Base-by-base conservation (phyloP, 1,140 invertebrate genomes). In the Aphelenchoides fujianensis region DNA sequence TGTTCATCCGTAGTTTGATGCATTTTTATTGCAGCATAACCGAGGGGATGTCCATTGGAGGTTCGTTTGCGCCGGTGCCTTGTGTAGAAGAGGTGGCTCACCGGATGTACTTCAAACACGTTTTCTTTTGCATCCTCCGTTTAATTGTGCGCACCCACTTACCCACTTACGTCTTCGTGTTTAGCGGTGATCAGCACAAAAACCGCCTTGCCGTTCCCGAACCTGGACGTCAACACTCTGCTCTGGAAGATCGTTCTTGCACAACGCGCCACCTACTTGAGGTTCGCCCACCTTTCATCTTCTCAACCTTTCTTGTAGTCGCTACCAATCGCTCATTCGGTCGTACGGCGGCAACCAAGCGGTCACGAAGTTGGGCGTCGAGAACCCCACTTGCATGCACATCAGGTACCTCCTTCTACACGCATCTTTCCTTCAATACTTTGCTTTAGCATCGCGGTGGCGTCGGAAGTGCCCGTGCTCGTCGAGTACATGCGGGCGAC, bases 261-360 rank as follows among this genome's bases (percentile, higher is more conserved):
- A 59, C 55, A 59, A 19, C 55, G 55, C 34, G 28, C 55, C 5
- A 59, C 55, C 5, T 59, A 59, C 23, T 32, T 59, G 27, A 59
- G 41, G 41, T 48, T 16, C 41, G 23, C n/a, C n/a, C n/a, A n/a
- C n/a, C n/a, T n/a, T n/a, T n/a, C n/a, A n/a, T n/a, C n/a, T n/a
- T n/a, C n/a, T n/a, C n/a, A n/a, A n/a, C n/a, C n/a, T n/a, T n/a
- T n/a, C 41, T 48, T 48, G 12, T 48, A 48, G 19, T 59, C 55
- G 55, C 34, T 59, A 59, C 34, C 55, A 59, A 23, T 59, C 55
- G 19, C 7, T 59, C 5, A 59, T 59, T 19, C 5, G 19, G 5
- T 59, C 55, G 34, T 59, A 59, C 19, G 55, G 55, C 55, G 55
- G 55, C 28, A 19, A 59, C 34, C 55, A 59, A 59, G 19, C 5